Percentiles rank a stretch among this genome's conserved stretches.
phyloP scores from a whole-genome alignment of 2,113 vertebrate species.

The Hypocryptadius cinnamomeus region DNA sequence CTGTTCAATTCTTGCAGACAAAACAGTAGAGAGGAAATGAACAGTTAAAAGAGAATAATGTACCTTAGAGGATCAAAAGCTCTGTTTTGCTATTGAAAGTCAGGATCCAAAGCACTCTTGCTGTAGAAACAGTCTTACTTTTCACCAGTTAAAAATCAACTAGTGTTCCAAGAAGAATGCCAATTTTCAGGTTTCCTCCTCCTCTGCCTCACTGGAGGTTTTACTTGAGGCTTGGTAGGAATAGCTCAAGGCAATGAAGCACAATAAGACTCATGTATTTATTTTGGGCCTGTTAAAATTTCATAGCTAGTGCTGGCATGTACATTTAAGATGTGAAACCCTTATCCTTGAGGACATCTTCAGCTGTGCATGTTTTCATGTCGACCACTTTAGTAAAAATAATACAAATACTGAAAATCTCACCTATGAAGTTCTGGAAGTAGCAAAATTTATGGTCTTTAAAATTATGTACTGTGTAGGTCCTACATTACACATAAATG shows the following conservation, averaged over 20 bases:
- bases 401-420: neutral
- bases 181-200: neutral
- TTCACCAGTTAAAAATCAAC: constrained; percentile 20
- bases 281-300: neutral
- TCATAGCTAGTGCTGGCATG: neutral
- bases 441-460: neutral
- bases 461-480: neutral
- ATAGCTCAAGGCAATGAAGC: neutral
- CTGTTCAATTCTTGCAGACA: neutral
- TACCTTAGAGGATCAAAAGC: neutral
- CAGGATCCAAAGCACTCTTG: neutral
- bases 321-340: neutral
- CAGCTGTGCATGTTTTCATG: neutral
- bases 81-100: neutral
- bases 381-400: neutral
- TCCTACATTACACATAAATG: neutral
- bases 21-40: neutral
- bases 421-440: neutral
- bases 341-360: neutral
- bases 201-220: neutral
- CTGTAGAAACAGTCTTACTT: neutral
- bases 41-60: neutral
- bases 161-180: neutral
- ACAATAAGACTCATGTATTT: neutral
- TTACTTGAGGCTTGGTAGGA: neutral